Conservation (phyloP, 2,888 invertebrate genomes). For the Corythucha ciliata region DNA sequence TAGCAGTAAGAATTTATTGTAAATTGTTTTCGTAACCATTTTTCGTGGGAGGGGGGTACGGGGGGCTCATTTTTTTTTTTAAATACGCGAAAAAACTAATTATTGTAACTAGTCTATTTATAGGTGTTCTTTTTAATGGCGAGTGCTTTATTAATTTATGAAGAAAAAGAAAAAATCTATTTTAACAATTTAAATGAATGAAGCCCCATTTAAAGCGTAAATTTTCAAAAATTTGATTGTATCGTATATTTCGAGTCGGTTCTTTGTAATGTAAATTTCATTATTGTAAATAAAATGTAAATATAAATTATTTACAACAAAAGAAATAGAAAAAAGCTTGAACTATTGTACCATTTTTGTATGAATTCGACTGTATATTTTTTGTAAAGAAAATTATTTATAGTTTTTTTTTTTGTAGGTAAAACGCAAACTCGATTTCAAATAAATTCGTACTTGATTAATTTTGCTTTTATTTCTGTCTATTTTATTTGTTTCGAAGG, state of each 20-base stretch:
- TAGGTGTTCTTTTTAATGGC: slow-evolving; percentile 12
- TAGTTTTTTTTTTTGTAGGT: slow-evolving; percentile 25
- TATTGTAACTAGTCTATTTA: slow-evolving; percentile 21
- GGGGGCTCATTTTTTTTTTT: too few relatives aligned
- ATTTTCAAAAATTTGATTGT: slow-evolving; percentile 4
- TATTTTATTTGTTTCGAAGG: slow-evolving; percentile 3
- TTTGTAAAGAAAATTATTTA: slow-evolving; percentile 25
- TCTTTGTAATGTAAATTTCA: too few relatives aligned
- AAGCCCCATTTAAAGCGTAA: slow-evolving; percentile 6
- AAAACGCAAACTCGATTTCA: slow-evolving; percentile 23
- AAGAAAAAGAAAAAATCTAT: slow-evolving; percentile 15
- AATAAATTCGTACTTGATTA: too few relatives aligned
- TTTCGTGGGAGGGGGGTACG: too few relatives aligned
- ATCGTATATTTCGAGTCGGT: background rate
- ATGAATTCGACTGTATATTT: slow-evolving; percentile 26
- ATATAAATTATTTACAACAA: slow-evolving; percentile 20
- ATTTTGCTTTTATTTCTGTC: slow-evolving; percentile 5
- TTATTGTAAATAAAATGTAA: too few relatives aligned
- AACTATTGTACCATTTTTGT: slow-evolving; percentile 26
- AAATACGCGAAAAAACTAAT: too few relatives aligned
- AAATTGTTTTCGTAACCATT: too few relatives aligned
- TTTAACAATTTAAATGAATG: background rate
- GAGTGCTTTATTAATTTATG: slow-evolving; percentile 24
- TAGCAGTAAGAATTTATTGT: too few relatives aligned
- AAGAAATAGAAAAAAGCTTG: slow-evolving; percentile 17